Conservation (phyloP, 2,113 vertebrate genomes). For the Hemibagrus wyckioides region DNA sequence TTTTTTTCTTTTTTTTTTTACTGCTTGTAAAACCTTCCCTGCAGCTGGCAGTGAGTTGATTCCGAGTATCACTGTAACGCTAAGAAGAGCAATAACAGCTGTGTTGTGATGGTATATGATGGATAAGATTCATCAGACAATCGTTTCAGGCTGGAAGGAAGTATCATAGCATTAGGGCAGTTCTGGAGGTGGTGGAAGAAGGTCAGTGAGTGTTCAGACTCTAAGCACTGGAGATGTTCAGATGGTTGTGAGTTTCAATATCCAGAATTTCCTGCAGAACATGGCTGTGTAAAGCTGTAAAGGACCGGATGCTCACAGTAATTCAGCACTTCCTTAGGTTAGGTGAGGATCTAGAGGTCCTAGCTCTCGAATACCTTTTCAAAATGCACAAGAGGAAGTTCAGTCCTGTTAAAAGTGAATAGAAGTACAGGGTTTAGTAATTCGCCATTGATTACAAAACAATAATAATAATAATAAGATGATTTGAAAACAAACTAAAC, state of each 20-base stretch:
- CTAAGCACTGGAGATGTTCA: background rate
- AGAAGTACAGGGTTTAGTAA: too few species aligned
- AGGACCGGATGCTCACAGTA: too few species aligned
- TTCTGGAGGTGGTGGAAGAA: background rate
- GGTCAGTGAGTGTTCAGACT: background rate
- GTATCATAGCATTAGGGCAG: background rate
- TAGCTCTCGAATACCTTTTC: too few species aligned
- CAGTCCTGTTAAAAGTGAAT: too few species aligned
- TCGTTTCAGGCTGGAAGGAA: background rate
- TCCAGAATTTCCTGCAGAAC: too few species aligned
- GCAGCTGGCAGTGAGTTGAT: background rate
- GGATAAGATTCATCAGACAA: background rate
- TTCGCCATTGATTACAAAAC: too few species aligned
- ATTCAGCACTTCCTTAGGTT: too few species aligned
- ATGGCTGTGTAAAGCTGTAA: too few species aligned
- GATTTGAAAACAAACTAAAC: too few species aligned
- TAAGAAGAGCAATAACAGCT: background rate
- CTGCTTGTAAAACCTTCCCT: constrained; percentile 2
- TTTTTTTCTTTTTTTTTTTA: background rate
- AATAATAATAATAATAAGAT: too few species aligned
- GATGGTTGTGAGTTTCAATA: background rate
- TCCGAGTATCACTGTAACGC: background rate
- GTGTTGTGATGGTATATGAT: background rate
- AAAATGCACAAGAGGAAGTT: too few species aligned
- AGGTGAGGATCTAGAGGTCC: too few species aligned